These are phyloP conservation scores for Conistra vaccinii DNA, from an alignment of 2,888 invertebrate genomes.

Conservation along the genomic window DNA sequence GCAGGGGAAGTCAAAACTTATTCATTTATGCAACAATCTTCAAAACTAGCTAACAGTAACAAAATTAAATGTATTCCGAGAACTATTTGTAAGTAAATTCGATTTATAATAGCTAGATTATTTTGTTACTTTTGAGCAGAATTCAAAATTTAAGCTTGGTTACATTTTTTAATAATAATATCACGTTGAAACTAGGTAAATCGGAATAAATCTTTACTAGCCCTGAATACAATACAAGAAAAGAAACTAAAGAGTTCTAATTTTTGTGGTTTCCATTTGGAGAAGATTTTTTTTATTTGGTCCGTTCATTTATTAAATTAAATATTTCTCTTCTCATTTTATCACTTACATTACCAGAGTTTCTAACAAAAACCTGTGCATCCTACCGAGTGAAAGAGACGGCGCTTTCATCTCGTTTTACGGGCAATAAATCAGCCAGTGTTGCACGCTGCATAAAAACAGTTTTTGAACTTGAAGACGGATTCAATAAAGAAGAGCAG, in stretches of 20 bases:
- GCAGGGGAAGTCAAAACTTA: conserved; percentile 36
- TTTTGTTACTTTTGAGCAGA: neutral
- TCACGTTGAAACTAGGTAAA: too few species aligned
- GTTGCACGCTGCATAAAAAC: conserved; percentile 64
- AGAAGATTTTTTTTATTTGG: too few species aligned
- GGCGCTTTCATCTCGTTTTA: conserved; percentile 59
- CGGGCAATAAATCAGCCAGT: conserved; percentile 65
- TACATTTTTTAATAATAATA: too few species aligned
- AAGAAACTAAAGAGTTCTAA: too few species aligned
- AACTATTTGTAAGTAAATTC: conserved; percentile 5
- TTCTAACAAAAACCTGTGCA: conserved; percentile 47
- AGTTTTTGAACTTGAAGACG: conserved; percentile 51
- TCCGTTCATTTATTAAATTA: neutral
- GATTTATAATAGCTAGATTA: neutral
- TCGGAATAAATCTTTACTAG: neutral
- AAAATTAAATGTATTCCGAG: conserved; percentile 11
- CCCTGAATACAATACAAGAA: neutral
- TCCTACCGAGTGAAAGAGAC: conserved; percentile 43
- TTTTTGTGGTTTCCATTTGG: neutral
- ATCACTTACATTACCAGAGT: conserved; percentile 33
- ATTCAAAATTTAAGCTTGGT: too few species aligned
- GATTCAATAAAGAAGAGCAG: neutral
- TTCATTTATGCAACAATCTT: conserved; percentile 35
- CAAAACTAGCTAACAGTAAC: conserved; percentile 13
- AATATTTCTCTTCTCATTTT: conserved; percentile 19